phyloP scores from a whole-genome alignment of 2,888 invertebrate species.

The Thalpophila matura region DNA sequence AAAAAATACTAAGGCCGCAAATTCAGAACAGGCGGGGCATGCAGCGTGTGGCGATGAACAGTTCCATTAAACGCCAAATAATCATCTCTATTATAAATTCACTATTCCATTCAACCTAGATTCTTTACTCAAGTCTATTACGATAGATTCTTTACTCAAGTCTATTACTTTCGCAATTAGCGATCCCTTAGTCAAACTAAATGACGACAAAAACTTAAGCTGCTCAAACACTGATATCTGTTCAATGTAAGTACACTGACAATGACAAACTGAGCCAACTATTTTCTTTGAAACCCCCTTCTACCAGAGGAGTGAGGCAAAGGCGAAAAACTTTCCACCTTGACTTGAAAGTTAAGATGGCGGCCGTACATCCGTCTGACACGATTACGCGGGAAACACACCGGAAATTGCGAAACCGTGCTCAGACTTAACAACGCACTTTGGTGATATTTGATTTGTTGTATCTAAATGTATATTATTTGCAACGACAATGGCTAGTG shows the following conservation, averaged over 20 bases:
- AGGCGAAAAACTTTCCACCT: slow-evolving; percentile 36
- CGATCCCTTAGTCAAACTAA: slow-evolving; percentile 6
- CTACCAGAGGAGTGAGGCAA: slow-evolving; percentile 7
- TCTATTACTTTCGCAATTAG: too few relatives aligned
- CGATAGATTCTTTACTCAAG: too few relatives aligned
- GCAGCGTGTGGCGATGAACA: too few relatives aligned
- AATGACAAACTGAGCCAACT: slow-evolving; percentile 34
- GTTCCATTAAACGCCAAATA: too few relatives aligned
- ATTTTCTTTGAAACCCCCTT: slow-evolving; percentile 18
- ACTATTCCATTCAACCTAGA: too few relatives aligned
- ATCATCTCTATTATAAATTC: too few relatives aligned
- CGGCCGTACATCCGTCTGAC: slow-evolving; percentile 55
- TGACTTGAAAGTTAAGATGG: slow-evolving; percentile 52
- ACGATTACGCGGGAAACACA: slow-evolving; percentile 61
- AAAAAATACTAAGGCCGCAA: too few relatives aligned
- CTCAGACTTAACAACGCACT: slow-evolving; percentile 39
- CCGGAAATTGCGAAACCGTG: slow-evolving; percentile 67
- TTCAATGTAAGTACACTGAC: slow-evolving; percentile 18
- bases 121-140: too few relatives aligned
- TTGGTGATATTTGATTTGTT: slow-evolving; percentile 14
- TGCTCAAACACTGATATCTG: slow-evolving; percentile 13
- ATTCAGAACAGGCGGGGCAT: too few relatives aligned
- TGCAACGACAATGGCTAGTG: not conserved
- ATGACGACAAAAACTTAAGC: slow-evolving; percentile 22
- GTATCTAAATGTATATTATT: not conserved